Conservation (phyloP, 2,797 vertebrate species). For the Eupleurogrammus muticus region DNA sequence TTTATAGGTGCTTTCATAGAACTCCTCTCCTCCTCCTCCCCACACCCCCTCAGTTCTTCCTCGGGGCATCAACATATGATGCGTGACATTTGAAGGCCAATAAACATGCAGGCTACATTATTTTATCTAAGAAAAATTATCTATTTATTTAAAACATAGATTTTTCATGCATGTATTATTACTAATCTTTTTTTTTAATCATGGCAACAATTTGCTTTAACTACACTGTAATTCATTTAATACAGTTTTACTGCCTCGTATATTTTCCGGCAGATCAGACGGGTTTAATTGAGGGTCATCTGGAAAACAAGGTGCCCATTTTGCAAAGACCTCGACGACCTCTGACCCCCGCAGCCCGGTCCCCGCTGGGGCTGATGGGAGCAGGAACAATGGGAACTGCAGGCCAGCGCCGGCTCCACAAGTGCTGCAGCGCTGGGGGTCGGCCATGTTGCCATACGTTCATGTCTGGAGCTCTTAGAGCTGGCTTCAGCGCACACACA, state of each 20-base stretch:
- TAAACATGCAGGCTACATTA: no score
- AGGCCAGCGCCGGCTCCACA: slow-evolving; percentile 63
- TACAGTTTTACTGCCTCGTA: neutral
- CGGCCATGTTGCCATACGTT: slow-evolving; percentile 68
- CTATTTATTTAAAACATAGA: no score
- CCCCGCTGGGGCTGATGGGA: slow-evolving; percentile 59
- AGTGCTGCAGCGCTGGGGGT: slow-evolving; percentile 64
- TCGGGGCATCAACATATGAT: slow-evolving; percentile 65
- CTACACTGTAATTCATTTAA: neutral
- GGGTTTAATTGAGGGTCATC: slow-evolving; percentile 69
- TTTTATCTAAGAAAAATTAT: no score
- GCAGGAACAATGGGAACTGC: slow-evolving; percentile 74
- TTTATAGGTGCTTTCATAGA: slow-evolving; percentile 57
- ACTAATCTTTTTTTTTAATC: neutral
- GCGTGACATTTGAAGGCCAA: slow-evolving; percentile 9
- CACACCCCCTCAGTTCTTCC: slow-evolving; percentile 7
- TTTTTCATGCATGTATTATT: no score
- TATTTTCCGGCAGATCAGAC: slow-evolving; percentile 23
- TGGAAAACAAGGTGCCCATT: slow-evolving; percentile 73
- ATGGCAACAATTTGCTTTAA: neutral
- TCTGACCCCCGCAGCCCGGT: slow-evolving; percentile 61
- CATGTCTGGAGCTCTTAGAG: slow-evolving; percentile 63
- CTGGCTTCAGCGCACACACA: slow-evolving; percentile 46
- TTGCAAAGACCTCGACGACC: slow-evolving; percentile 59
- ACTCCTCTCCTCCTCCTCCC: neutral